A percentile compares a stretch with the other conserved stretches of the same genome.
These are phyloP conservation scores for Caenorhabditis imperialis DNA, from an alignment of 2,888 invertebrate genomes.

Conservation along the genomic window DNA sequence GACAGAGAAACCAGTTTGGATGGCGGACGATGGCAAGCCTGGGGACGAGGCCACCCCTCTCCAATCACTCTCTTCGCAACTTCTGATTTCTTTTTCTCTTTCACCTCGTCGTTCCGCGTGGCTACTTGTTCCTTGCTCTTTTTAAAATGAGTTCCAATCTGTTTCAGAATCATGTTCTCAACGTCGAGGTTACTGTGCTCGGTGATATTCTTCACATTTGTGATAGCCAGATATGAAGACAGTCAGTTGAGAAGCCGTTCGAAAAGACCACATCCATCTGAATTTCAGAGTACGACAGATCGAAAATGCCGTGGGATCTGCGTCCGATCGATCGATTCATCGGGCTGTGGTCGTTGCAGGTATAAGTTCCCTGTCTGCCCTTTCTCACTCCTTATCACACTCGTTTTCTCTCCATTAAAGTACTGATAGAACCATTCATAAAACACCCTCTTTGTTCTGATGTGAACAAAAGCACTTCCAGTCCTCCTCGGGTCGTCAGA, in stretches of 20 bases:
- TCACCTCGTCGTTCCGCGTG: neutral
- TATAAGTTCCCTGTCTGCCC: conserved; percentile 24
- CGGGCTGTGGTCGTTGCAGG: conserved; percentile 71
- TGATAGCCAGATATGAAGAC: conserved; percentile 62
- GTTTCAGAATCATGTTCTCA: conserved; percentile 27
- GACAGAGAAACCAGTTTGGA: conserved; percentile 29
- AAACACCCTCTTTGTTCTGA: conserved; percentile 10
- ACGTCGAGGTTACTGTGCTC: conserved; percentile 25
- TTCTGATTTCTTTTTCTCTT: conserved; percentile 9
- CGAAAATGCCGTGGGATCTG: conserved; percentile 75
- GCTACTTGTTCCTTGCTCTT: neutral
- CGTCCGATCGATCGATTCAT: conserved; percentile 74
- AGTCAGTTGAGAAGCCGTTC: too few species aligned
- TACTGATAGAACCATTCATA: conserved; percentile 1
- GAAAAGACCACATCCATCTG: too few species aligned
- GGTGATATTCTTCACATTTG: conserved; percentile 52
- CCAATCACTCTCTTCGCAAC: conserved; percentile 38
- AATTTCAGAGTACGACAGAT: conserved; percentile 63
- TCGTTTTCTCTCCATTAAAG: neutral
- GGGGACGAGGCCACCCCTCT: conserved; percentile 20
- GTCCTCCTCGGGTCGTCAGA: conserved; percentile 44
- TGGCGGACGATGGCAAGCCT: conserved; percentile 34
- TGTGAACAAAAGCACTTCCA: conserved; percentile 1
- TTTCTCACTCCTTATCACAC: conserved; percentile 5
- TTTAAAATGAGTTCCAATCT: neutral